phyloP scores from a whole-genome alignment of 2,797 vertebrate genomes.

The Sebastes minor region DNA sequence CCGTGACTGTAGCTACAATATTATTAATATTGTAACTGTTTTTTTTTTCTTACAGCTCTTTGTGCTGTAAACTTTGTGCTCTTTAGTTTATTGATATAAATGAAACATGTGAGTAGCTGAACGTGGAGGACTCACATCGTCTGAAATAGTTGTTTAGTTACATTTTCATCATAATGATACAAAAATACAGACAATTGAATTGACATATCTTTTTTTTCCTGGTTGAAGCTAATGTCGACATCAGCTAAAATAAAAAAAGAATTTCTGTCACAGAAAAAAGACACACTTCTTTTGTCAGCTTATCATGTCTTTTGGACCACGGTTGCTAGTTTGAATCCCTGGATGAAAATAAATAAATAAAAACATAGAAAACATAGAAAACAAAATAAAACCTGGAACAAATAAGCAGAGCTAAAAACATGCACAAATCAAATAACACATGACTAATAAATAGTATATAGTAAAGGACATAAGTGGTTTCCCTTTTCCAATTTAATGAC shows the following conservation, averaged over 20 bases:
- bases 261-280: neutral
- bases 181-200: no score
- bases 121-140: no score
- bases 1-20: no score
- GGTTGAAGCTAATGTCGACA: no score
- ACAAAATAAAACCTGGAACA: neutral
- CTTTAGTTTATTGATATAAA: no score
- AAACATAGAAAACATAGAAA: neutral
- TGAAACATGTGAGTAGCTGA: no score
- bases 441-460: neutral
- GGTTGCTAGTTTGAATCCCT: neutral
- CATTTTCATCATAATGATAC: no score
- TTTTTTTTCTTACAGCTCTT: no score
- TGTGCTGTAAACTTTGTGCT: no score
- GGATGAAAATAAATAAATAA: neutral
- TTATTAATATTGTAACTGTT: no score
- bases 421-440: neutral
- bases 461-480: neutral
- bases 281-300: neutral
- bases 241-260: neutral
- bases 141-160: no score
- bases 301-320: neutral
- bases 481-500: conserved; percentile 20
- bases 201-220: no score
- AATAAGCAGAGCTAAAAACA: neutral